Conservation (phyloP, 2,888 invertebrate species). For the Drosophila austrosaltans region DNA sequence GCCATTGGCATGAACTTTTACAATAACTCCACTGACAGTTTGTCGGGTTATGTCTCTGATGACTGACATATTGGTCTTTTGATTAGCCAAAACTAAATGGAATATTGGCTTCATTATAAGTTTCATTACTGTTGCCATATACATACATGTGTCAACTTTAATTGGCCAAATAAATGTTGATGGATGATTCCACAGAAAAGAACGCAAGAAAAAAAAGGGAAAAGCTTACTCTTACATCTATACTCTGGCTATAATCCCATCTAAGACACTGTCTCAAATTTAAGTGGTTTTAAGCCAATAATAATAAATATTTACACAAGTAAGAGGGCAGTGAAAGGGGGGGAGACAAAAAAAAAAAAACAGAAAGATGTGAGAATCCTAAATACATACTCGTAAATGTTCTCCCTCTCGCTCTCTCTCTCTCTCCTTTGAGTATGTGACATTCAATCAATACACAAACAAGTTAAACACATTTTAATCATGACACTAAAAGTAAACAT, state of each 20-base stretch:
- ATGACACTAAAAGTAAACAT: conserved; percentile 71
- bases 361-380: conserved; percentile 27
- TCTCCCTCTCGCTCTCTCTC: not conserved
- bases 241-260: conserved; percentile 15
- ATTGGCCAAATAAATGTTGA: conserved; percentile 18
- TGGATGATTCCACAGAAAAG: not conserved
- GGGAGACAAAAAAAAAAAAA: not conserved
- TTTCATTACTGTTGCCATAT: conserved; percentile 1
- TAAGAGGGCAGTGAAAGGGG: not conserved
- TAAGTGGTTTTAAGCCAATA: conserved; percentile 18
- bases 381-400: conserved; percentile 16
- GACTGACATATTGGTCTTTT: conserved; percentile 10
- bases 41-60: conserved; percentile 14
- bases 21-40: conserved; percentile 35
- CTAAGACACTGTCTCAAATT: not conserved
- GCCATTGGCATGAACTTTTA: conserved; percentile 32
- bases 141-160: conserved; percentile 10
- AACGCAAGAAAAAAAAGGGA: not conserved
- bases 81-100: conserved; percentile 8
- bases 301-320: conserved; percentile 40
- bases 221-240: conserved; percentile 21
- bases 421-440: conserved; percentile 17
- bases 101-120: conserved; percentile 19
- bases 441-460: conserved; percentile 75
- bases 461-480: conserved; percentile 79